phyloP scores from a whole-genome alignment of 2,797 vertebrate genomes.

The Cichlasoma orientale region DNA sequence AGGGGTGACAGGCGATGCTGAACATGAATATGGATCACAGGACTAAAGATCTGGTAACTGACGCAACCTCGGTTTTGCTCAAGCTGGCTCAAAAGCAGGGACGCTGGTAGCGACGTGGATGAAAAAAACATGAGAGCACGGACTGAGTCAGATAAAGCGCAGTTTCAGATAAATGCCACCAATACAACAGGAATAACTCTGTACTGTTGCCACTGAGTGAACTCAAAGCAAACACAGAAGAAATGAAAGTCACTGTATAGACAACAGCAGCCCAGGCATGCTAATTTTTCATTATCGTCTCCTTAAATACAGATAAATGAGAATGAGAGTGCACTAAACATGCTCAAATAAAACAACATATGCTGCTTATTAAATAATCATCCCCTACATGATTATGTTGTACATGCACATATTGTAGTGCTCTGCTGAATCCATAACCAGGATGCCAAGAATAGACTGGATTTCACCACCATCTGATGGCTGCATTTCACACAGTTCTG shows the following conservation, averaged over 20 bases:
- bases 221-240: conserved; percentile 12
- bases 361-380: conserved; percentile 22
- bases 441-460: conserved; percentile 35
- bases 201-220: not conserved
- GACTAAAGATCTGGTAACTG: conserved; percentile 57
- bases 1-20: conserved; percentile 62
- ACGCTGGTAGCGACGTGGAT: conserved; percentile 11
- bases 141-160: conserved; percentile 14
- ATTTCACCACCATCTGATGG: conserved; percentile 47
- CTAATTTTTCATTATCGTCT: conserved; percentile 5
- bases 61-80: conserved; percentile 51
- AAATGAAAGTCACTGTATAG: conserved; percentile 21
- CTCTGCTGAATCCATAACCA: conserved; percentile 19
- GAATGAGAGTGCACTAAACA: not conserved
- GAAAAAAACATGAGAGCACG: conserved; percentile 18
- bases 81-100: conserved; percentile 27
- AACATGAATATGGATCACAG: conserved; percentile 76
- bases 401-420: conserved; percentile 2
- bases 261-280: conserved; percentile 2
- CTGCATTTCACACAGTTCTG: conserved; percentile 55
- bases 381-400: conserved; percentile 24
- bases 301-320: conserved; percentile 20
- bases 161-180: not conserved
- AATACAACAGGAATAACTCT: conserved; percentile 18
- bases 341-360: conserved; percentile 7